phyloP scores from a whole-genome alignment of 1,140 invertebrate genomes.

The Drosophila suzukii region DNA sequence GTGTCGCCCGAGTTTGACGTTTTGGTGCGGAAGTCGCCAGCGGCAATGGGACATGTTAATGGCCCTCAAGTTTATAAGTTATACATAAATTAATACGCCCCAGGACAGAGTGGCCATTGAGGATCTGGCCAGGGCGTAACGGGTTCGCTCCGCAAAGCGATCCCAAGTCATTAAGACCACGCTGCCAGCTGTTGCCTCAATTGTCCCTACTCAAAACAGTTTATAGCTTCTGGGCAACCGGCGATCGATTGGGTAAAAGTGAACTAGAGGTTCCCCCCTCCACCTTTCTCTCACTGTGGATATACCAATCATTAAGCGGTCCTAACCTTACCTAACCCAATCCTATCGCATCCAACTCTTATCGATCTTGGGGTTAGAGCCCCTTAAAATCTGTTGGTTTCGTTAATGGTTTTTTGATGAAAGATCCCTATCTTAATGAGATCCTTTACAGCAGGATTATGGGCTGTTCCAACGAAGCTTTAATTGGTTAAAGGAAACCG shows the following conservation, averaged over 20 bases:
- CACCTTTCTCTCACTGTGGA: slow-evolving; percentile 24
- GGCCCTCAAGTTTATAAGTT: slow-evolving; percentile 76
- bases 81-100: slow-evolving; percentile 53
- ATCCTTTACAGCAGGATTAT: slow-evolving; percentile 42
- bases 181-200: slow-evolving; percentile 60
- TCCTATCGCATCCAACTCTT: slow-evolving; percentile 29
- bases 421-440: slow-evolving; percentile 46
- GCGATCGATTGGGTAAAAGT: slow-evolving; percentile 41
- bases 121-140: slow-evolving; percentile 27
- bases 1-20: slow-evolving; percentile 62
- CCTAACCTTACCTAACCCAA: slow-evolving; percentile 28
- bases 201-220: slow-evolving; percentile 65
- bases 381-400: slow-evolving; percentile 37
- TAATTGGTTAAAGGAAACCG: slow-evolving; percentile 7
- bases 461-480: slow-evolving; percentile 16
- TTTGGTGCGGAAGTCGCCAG: slow-evolving; percentile 68
- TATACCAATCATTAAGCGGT: slow-evolving; percentile 27
- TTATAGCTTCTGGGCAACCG: slow-evolving; percentile 50
- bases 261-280: slow-evolving; percentile 15
- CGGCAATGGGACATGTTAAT: slow-evolving; percentile 71
- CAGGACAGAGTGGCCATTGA: slow-evolving; percentile 23
- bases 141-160: slow-evolving; percentile 16
- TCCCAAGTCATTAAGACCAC: slow-evolving; percentile 33
- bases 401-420: slow-evolving; percentile 38
- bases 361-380: slow-evolving; percentile 59